Conservation (phyloP, 2,888 invertebrate genomes). For the Portevinia maculata region DNA sequence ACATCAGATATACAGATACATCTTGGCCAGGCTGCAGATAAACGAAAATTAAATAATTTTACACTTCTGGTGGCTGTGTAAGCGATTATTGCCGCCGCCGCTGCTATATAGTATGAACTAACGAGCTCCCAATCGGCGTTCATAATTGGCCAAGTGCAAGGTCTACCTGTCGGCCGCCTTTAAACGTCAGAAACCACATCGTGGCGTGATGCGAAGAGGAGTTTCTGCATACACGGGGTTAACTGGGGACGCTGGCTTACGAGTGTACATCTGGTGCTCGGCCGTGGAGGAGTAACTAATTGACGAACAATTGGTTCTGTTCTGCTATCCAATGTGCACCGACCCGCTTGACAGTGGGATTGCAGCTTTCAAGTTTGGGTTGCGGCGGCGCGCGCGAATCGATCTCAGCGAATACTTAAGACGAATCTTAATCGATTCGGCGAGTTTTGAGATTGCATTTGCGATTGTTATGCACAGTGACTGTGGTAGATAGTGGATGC, state of each 20-base stretch:
- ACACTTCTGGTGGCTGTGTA: conserved; percentile 71
- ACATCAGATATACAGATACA: conserved; percentile 40
- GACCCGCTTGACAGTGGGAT: conserved; percentile 6
- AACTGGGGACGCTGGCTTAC: conserved; percentile 51
- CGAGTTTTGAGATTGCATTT: conserved; percentile 73
- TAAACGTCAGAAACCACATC: conserved; percentile 20
- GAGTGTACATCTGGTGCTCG: conserved; percentile 18
- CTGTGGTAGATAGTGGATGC: conserved; percentile 46
- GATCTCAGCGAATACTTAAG: conserved; percentile 67
- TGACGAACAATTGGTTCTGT: conserved; percentile 82
- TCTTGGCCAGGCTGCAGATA: conserved; percentile 46
- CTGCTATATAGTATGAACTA: conserved; percentile 76
- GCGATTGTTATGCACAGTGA: conserved; percentile 60
- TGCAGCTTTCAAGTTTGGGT: conserved; percentile 48
- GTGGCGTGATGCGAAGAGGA: conserved; percentile 12
- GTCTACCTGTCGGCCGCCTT: conserved; percentile 49
- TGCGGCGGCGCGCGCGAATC: conserved; percentile 50
- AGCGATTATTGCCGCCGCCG: conserved; percentile 77
- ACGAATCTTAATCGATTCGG: conserved; percentile 74
- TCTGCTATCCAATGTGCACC: conserved; percentile 59
- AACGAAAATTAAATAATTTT: conserved; percentile 74
- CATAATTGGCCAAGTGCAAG: conserved; percentile 76
- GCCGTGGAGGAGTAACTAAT: conserved; percentile 80
- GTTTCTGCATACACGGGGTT: conserved; percentile 56
- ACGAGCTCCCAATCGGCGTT: conserved; percentile 75